Conservation (phyloP, 1,140 invertebrate species). For the Ladona fulva region DNA sequence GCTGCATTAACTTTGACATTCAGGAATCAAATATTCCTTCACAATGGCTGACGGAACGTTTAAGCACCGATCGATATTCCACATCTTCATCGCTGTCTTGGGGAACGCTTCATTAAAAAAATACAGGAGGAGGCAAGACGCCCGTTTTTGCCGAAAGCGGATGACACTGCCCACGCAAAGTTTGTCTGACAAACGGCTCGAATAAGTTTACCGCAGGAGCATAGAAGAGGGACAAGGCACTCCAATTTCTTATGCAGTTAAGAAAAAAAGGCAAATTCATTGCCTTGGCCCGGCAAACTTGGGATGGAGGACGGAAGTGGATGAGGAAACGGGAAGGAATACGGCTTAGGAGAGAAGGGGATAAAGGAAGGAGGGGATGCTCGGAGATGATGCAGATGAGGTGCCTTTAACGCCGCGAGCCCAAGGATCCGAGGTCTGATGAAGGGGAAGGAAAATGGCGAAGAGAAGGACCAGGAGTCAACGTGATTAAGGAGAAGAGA, state of each 20-base stretch:
- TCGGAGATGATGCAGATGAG: neutral
- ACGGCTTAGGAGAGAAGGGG: neutral
- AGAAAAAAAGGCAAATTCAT: neutral
- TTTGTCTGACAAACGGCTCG: constrained; percentile 1
- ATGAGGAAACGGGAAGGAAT: neutral
- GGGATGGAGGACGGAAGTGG: neutral
- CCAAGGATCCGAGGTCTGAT: neutral
- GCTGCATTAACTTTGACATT: too few relatives aligned
- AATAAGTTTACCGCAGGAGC: neutral
- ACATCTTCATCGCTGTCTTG: neutral
- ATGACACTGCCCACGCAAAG: neutral
- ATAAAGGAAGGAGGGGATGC: neutral
- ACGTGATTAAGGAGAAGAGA: neutral
- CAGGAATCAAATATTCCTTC: too few relatives aligned
- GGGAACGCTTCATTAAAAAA: neutral
- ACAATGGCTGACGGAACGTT: too few relatives aligned
- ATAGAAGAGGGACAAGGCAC: neutral
- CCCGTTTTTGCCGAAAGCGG: neutral
- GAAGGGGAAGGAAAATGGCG: neutral
- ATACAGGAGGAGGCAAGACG: too few relatives aligned
- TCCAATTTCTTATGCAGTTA: constrained; percentile 10
- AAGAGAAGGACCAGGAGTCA: neutral
- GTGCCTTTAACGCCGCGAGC: neutral
- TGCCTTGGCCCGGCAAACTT: neutral
- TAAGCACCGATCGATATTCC: neutral